Base-by-base conservation (phyloP, 2,113 vertebrate genomes). In the Percina caprodes region DNA sequence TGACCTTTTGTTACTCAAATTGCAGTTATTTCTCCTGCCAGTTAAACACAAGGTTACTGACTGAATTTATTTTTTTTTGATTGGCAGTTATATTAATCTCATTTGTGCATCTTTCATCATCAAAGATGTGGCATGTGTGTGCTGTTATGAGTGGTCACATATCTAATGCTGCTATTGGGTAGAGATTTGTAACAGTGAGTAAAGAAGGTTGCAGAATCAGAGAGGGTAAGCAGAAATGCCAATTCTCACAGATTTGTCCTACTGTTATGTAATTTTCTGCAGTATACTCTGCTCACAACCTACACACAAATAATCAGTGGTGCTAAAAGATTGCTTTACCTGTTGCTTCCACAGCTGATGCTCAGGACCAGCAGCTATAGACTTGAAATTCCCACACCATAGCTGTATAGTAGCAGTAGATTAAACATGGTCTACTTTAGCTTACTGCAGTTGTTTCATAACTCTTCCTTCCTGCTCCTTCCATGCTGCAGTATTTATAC, bases 261-360 rank as follows among this genome's bases (percentile, higher is more conserved):
- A 35, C 56, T 52, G 74, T 89, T 90, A 90, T 86, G 76, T 89
- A 85, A 90, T 77, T 46, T 80, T 83, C 75, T 89, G 78, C 83
- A 88, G 76, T 86, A 26, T 52, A 49, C 66, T n/a, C 74, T 52
- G 66, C 66, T n/a, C 76, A 54, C 82, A 88, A 77, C 82, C 89
- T 85, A 82, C 86, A 90, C 76, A 72, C 61, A 30, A n/a, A 69
- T 6, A 63, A 77, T 83, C 56, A 66, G 74, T 67, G 65, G 24
- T 86, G 66, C 30, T 75, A 51, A 85, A 74, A 62, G 21, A 86
- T 69, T 56, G 24, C 67, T 80, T 74, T 77, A 88, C 80, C 85
- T 89, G 69, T 79, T 80, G 71, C 79, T 42, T 23, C 30, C 86
- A 71, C 49, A 35, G 77, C 69, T 80, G 63, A 79, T 77, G 61